Conservation (phyloP, 2,797 vertebrate species). For the Lagodon rhomboides region DNA sequence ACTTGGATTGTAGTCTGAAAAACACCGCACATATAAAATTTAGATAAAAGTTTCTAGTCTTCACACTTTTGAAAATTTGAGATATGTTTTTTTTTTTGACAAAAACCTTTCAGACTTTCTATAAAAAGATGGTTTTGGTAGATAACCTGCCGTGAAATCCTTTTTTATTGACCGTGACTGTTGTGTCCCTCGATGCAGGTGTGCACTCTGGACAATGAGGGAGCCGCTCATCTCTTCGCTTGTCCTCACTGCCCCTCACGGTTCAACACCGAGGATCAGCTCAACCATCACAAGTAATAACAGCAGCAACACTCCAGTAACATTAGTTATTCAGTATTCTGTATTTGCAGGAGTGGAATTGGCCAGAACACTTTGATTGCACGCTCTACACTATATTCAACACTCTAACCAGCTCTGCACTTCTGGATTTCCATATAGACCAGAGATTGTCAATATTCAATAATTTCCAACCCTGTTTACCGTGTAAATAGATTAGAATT, state of each 20-base stretch:
- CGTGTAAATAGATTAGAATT: slow-evolving; percentile 52
- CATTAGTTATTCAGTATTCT: background rate
- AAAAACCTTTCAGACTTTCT: background rate
- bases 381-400: background rate
- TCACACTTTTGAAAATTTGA: background rate
- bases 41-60: no score
- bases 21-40: no score
- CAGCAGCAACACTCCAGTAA: slow-evolving; percentile 1
- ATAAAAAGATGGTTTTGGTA: background rate
- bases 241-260: slow-evolving; percentile 91
- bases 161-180: slow-evolving; percentile 16
- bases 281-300: slow-evolving; percentile 86
- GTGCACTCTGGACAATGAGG: slow-evolving; percentile 70
- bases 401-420: no score
- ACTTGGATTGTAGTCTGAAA: no score
- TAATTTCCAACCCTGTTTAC: slow-evolving; percentile 45
- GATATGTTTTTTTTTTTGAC: background rate
- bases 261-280: slow-evolving; percentile 89
- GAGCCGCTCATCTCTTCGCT: slow-evolving; percentile 75
- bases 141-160: background rate
- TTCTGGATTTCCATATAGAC: slow-evolving; percentile 3
- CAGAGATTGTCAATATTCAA: slow-evolving; percentile 30
- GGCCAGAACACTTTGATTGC: background rate
- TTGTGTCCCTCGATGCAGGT: slow-evolving; percentile 57
- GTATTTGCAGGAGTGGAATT: slow-evolving; percentile 10